phyloP scores from a whole-genome alignment of 2,113 vertebrate species.

The Hypanus sabinus region DNA sequence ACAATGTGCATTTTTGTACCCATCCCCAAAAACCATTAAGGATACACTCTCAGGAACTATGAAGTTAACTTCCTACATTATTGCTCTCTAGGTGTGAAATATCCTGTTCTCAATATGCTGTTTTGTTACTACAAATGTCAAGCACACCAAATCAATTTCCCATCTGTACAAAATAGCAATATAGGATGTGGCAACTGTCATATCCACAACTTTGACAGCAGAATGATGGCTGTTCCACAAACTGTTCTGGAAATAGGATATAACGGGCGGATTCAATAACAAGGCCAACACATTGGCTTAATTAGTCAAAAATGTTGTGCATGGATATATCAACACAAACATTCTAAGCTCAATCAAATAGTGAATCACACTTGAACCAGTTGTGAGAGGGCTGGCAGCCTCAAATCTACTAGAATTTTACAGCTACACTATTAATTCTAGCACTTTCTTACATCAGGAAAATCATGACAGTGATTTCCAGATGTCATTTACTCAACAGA shows the following conservation, averaged over 20 bases:
- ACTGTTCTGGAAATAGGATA: conserved; percentile 22
- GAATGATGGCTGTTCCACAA: conserved; percentile 8
- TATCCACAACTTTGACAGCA: not conserved
- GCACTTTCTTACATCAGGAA: not conserved
- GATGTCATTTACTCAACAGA: too few species aligned
- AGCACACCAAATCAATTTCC: not conserved
- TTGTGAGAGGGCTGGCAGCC: not conserved
- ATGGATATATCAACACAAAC: not conserved
- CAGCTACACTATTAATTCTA: too few species aligned
- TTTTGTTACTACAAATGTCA: conserved; percentile 1
- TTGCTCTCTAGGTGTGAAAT: conserved; percentile 34
- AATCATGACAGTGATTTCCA: not conserved
- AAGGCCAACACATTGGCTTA: not conserved
- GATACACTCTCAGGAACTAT: not conserved
- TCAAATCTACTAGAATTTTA: not conserved
- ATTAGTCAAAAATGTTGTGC: conserved; percentile 2
- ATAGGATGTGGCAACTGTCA: conserved; percentile 15
- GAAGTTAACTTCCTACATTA: not conserved
- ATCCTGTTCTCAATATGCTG: conserved; percentile 10
- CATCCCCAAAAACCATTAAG: not conserved
- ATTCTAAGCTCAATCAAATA: not conserved
- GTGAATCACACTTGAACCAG: not conserved
- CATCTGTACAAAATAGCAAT: conserved; percentile 23
- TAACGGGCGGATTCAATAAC: not conserved
- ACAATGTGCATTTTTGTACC: not conserved